Conservation (phyloP, 2,113 vertebrate genomes). For the Elgaria multicarinata region DNA sequence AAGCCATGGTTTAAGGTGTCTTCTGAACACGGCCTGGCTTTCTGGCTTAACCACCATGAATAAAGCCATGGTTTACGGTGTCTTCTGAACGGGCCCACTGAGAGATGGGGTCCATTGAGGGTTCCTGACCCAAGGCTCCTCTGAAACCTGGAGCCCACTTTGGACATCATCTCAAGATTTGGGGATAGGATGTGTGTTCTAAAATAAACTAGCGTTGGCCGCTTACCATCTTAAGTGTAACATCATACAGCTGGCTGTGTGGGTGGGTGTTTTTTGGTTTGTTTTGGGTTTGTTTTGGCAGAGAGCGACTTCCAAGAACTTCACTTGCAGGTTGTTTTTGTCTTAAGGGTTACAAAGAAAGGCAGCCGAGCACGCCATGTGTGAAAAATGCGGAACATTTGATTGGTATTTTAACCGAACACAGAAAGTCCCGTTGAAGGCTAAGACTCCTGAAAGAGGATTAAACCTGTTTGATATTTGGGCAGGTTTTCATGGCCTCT, state of each 20-base stretch:
- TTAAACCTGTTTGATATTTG: slow-evolving; percentile 62
- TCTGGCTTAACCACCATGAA: too few relatives aligned
- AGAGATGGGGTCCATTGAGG: too few relatives aligned
- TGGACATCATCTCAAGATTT: neutral
- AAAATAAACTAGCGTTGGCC: neutral
- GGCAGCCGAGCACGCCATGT: fast-evolving
- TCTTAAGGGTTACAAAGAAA: neutral
- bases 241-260: neutral
- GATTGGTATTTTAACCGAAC: slow-evolving; percentile 40
- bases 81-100: too few relatives aligned
- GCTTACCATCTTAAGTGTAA: too few relatives aligned
- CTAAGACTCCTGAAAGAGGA: slow-evolving; percentile 62
- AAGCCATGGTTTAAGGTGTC: too few relatives aligned
- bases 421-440: slow-evolving; percentile 38
- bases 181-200: neutral
- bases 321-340: too few relatives aligned
- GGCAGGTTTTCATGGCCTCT: slow-evolving; percentile 35
- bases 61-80: too few relatives aligned
- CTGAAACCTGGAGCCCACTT: too few relatives aligned
- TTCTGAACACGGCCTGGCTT: too few relatives aligned
- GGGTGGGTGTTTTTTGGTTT: neutral
- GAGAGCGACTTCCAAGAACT: neutral
- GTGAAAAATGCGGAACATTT: slow-evolving; percentile 13
- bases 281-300: too few relatives aligned
- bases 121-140: too few relatives aligned